These are phyloP conservation scores for Cephalopachus bancanus DNA, from an alignment of 2,797 vertebrate genomes.

Conservation along the genomic window DNA sequence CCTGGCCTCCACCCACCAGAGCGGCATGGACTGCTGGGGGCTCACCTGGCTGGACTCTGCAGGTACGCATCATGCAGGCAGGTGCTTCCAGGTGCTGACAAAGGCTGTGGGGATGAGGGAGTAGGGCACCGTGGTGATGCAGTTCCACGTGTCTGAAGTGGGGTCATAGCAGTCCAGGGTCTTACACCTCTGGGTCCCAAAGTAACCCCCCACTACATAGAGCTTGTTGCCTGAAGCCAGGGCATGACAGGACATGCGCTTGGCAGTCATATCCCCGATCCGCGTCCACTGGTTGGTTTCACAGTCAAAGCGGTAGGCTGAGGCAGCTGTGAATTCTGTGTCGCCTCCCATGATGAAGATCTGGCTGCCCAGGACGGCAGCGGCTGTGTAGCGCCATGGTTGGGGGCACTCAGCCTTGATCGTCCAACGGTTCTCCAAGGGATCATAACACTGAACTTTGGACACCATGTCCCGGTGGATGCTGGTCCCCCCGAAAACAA, in stretches of 20 bases:
- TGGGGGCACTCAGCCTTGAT: constrained; percentile 96
- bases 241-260: constrained; percentile 97
- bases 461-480: constrained; percentile 96
- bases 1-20: not conserved
- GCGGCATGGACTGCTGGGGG: too few relatives aligned
- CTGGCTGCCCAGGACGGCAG: constrained; percentile 96
- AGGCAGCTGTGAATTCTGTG: constrained; percentile 96
- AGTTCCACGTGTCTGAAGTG: constrained; percentile 95
- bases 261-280: constrained; percentile 97
- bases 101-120: constrained; percentile 97
- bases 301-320: constrained; percentile 97
- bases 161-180: constrained; percentile 98
- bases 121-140: constrained; percentile 97
- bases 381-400: constrained; percentile 97
- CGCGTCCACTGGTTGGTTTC: constrained; percentile 96
- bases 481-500: constrained; percentile 96
- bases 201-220: constrained; percentile 97
- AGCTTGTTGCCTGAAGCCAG: constrained; percentile 97
- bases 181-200: constrained; percentile 97
- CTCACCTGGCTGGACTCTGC: constrained; percentile 86
- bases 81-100: constrained; percentile 98
- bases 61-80: constrained; percentile 91
- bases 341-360: constrained; percentile 99
- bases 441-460: constrained; percentile 97
- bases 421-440: constrained; percentile 93